phyloP scores from a whole-genome alignment of 2,888 invertebrate genomes.

The Ochropacha duplaris region DNA sequence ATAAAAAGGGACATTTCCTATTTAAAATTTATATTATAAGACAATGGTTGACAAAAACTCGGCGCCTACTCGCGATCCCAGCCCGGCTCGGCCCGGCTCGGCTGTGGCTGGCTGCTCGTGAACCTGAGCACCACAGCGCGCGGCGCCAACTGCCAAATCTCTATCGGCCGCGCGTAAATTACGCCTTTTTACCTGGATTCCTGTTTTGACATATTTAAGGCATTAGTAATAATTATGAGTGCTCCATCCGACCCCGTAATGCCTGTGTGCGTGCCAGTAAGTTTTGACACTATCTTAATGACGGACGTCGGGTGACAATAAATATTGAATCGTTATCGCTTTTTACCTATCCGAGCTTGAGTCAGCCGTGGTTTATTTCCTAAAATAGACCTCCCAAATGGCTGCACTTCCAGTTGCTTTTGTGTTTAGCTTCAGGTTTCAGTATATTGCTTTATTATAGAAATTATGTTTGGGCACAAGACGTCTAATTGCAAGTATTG shows the following conservation, averaged over 20 bases:
- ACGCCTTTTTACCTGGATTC: conserved; percentile 83
- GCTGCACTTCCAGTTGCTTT: conserved; percentile 23
- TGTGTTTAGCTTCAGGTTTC: conserved; percentile 17
- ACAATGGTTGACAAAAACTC: conserved; percentile 81
- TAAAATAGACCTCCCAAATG: conserved; percentile 76
- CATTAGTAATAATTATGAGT: conserved; percentile 84
- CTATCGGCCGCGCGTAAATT: conserved; percentile 82
- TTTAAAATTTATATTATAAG: conserved; percentile 82
- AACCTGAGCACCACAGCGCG: conserved; percentile 68
- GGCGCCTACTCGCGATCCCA: conserved; percentile 75
- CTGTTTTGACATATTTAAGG: conserved; percentile 84
- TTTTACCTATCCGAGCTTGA: conserved; percentile 67
- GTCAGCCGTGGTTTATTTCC: conserved; percentile 64
- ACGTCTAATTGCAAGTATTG: conserved; percentile 62
- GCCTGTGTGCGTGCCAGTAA: conserved; percentile 69
- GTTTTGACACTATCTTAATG: conserved; percentile 83
- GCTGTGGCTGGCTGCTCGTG: conserved; percentile 7
- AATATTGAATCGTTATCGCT: conserved; percentile 80
- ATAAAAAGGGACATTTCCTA: conserved; percentile 83
- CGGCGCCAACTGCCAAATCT: conserved; percentile 83
- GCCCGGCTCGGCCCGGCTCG: conserved; percentile 38
- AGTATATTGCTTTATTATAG: conserved; percentile 16
- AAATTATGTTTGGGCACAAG: conserved; percentile 48
- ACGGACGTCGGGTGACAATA: conserved; percentile 80
- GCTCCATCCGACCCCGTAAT: conserved; percentile 66